Evolutionary conservation across 35 echinoderm and acorn worm species (phyloP).

Genomic region (Anneissia japonica): DNA sequence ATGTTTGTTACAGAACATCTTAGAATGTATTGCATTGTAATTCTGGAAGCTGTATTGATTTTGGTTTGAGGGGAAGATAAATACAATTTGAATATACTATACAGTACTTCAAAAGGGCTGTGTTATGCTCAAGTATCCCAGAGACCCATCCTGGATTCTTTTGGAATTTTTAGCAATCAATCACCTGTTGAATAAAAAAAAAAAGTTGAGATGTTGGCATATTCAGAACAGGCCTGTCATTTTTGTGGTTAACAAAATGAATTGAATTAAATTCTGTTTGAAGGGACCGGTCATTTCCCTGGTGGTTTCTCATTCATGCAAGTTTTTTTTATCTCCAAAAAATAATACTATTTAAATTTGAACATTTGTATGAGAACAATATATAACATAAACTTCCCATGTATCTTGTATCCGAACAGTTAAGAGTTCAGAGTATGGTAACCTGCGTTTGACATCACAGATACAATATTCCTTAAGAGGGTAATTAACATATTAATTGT

Average conservation of each 20-base stretch:
- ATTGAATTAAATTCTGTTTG: neutral
- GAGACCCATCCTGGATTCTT: neutral
- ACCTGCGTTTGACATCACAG: too few species aligned
- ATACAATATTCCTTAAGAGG: too few species aligned
- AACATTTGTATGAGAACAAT: neutral
- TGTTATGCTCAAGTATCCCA: neutral
- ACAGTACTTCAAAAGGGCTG: neutral
- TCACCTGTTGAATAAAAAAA: neutral
- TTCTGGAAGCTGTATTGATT: neutral
- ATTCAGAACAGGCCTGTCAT: neutral
- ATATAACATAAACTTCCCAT: neutral
- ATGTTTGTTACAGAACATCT: too few species aligned
- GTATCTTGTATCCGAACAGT: neutral
- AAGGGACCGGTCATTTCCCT: neutral
- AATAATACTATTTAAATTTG: neutral
- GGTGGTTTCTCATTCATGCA: neutral
- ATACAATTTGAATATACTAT: too few species aligned
- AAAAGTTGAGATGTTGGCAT: neutral
- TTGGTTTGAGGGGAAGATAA: neutral
- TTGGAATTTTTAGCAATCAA: neutral
- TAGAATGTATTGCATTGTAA: too few species aligned
- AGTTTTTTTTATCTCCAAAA: neutral
- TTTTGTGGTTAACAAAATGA: neutral
- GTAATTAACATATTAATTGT: too few species aligned
- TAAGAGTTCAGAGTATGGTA: too few species aligned